Conservation (phyloP, 2,797 vertebrate species). For the Simalia tracyae region DNA sequence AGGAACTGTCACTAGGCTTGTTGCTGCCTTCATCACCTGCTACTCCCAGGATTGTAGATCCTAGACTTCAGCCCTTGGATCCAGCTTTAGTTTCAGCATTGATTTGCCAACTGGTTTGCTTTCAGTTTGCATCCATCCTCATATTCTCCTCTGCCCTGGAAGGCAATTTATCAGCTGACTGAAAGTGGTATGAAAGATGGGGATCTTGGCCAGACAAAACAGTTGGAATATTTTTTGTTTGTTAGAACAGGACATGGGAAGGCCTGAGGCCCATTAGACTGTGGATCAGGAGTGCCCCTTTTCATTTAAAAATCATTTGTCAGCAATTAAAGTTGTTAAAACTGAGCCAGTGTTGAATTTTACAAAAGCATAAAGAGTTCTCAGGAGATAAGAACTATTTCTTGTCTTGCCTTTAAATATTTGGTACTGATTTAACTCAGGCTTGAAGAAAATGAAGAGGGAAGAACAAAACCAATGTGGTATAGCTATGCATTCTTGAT, state of each 20-base stretch:
- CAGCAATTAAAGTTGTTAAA: slow-evolving; percentile 41
- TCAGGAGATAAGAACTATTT: slow-evolving; percentile 21
- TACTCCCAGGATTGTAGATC: background rate
- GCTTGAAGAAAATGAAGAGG: slow-evolving; percentile 12
- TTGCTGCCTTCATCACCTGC: background rate
- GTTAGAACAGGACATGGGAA: background rate
- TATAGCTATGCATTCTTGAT: background rate
- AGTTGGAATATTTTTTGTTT: background rate
- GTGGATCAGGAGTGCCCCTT: slow-evolving; percentile 25
- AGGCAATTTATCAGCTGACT: background rate
- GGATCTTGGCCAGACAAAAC: background rate
- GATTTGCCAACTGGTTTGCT: background rate
- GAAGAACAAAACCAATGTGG: slow-evolving; percentile 27
- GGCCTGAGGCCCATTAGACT: background rate
- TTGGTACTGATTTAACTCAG: slow-evolving; percentile 16
- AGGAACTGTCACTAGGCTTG: background rate
- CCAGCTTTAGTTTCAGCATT: background rate
- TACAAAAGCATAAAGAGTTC: slow-evolving; percentile 13
- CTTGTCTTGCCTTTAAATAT: slow-evolving; percentile 29
- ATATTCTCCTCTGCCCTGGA: background rate
- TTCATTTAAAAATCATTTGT: slow-evolving; percentile 32
- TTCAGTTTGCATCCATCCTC: background rate
- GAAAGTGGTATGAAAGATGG: background rate
- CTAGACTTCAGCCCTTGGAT: background rate
- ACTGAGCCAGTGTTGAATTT: slow-evolving; percentile 28